phyloP scores from a whole-genome alignment of 2,113 vertebrate genomes.

The Procavia capensis region DNA sequence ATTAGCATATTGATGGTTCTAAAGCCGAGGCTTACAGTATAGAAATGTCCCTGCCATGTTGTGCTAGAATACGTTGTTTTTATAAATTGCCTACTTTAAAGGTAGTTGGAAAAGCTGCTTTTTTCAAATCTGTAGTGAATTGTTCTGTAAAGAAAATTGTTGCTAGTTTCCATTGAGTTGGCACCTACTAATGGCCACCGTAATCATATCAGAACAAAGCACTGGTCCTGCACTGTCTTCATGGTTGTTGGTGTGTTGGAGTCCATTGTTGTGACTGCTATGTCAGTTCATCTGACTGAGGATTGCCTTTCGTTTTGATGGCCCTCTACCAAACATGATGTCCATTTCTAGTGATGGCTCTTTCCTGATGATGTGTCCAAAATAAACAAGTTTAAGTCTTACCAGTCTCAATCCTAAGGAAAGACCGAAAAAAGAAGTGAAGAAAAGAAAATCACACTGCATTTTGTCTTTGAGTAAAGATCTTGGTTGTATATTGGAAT shows the following conservation, averaged over 20 bases:
- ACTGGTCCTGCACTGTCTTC: not conserved
- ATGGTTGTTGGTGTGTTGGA: not conserved
- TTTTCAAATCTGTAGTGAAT: not conserved
- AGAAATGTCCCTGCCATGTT: not conserved
- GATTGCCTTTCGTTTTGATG: not conserved
- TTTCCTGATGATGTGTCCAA: not conserved
- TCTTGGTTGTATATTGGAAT: not conserved
- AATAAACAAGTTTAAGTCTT: not conserved
- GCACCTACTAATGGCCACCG: not conserved
- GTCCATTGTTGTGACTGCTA: not conserved
- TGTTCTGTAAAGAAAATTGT: slow-evolving; percentile 31
- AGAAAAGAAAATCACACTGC: not conserved
- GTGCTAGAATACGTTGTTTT: slow-evolving; percentile 14
- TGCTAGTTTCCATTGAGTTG: not conserved
- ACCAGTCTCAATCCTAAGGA: not conserved
- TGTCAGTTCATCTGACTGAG: not conserved
- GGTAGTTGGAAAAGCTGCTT: not conserved
- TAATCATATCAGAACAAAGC: not conserved
- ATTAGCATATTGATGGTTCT: not conserved
- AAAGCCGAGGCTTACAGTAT: not conserved
- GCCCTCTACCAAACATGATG: not conserved
- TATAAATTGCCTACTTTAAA: slow-evolving; percentile 31
- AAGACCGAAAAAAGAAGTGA: not conserved
- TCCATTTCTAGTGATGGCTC: not conserved
- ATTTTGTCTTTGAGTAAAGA: not conserved